phyloP scores from a whole-genome alignment of 2,888 invertebrate species.

The Leptopilina syphax region DNA sequence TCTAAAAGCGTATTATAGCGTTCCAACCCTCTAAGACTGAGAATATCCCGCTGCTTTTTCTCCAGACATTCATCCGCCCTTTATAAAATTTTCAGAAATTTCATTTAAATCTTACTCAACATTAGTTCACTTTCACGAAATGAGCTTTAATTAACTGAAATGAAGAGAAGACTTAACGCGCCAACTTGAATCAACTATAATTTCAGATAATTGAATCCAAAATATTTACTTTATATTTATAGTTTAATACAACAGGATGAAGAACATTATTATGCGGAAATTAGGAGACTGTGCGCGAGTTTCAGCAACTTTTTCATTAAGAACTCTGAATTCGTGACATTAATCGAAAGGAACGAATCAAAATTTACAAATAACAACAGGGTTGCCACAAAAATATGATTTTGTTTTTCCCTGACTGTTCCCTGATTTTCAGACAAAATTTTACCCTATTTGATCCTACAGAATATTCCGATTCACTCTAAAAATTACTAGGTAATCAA shows the following conservation, averaged over 20 bases:
- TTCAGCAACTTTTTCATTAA: neutral
- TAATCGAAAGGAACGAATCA: neutral
- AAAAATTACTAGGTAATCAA: too few relatives aligned
- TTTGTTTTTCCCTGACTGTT: too few relatives aligned
- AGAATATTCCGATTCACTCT: too few relatives aligned
- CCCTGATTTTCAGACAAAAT: too few relatives aligned
- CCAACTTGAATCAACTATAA: too few relatives aligned
- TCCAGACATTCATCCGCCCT: neutral
- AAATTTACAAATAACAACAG: too few relatives aligned
- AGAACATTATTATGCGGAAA: neutral
- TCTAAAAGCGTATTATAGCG: conserved; percentile 22
- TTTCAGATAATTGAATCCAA: too few relatives aligned
- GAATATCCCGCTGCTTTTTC: neutral
- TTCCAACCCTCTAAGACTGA: conserved; percentile 1
- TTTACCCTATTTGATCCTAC: too few relatives aligned
- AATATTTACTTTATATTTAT: too few relatives aligned
- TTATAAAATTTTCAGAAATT: conserved; percentile 10
- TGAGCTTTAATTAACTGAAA: conserved; percentile 8
- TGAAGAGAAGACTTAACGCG: neutral
- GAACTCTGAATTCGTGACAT: neutral
- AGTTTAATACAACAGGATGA: too few relatives aligned
- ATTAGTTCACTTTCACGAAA: neutral
- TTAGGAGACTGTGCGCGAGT: neutral
- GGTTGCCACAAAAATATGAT: too few relatives aligned
- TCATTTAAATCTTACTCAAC: conserved; percentile 8